Base-by-base conservation (phyloP, 2,797 vertebrate species). In the Erethizon dorsatum region DNA sequence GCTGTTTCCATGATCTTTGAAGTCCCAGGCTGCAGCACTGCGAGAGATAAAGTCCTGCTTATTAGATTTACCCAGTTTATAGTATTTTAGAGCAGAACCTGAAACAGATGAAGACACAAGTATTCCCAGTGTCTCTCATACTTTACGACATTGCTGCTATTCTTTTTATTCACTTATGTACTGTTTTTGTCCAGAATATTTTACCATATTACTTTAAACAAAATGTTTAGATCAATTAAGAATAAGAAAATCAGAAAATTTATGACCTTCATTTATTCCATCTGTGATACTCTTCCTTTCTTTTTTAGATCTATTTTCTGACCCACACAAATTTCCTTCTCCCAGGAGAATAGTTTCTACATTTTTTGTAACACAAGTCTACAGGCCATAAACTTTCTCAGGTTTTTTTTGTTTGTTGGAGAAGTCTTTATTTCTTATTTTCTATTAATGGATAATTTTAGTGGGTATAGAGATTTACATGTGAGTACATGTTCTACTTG, bases 141-240 rank as follows among this genome's bases (percentile, higher is more conserved):
- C 24, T 61, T 31, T 78, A 75, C 12, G 28, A 65, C 1, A 33
- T 7, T 18, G 47, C 14, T 80, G 17, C 3, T 9, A 14, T 79
- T 94, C 2, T 1, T 73, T 20, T 11, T n/a, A 90, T 56, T 67
- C 63, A 56, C 33, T 61, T 28, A 33, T 31, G 11, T 50, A 31
- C 47, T 90, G 1, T 79, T 41, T 50, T 90, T 28, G 71, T 22
- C 7, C 37, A 63, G 71, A 33, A 33, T 10, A 61, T 69, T n/a
- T n/a, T 77, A 22, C 11, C 52, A 14, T 59, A 50, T 71, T 96
- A 56, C 37, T 85, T 71, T 79, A 41, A 85, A 88, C 17, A 82
- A 88, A 63, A 6, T 67, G 14, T 59, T 87, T 57, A 90, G 47
- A n/a, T 78, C 4, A 78, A 83, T 83, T 90, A 67, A 95, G 65